These are phyloP conservation scores for Willowsia nigromaculata DNA, from an alignment of 2,888 invertebrate genomes.

Conservation along the genomic window DNA sequence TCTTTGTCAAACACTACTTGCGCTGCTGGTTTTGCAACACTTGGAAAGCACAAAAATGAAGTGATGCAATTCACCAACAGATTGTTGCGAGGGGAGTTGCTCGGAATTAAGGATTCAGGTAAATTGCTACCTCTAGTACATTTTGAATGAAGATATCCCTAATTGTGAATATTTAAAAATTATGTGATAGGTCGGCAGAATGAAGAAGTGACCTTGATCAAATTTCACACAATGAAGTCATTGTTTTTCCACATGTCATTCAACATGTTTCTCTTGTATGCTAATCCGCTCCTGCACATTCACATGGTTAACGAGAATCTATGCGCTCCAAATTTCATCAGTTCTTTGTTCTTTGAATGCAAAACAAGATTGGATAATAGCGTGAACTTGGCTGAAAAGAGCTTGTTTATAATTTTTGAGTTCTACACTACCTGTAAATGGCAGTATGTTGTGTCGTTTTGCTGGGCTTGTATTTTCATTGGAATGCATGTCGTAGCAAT, in stretches of 20 bases:
- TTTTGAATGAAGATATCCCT: not conserved
- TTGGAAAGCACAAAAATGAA: not conserved
- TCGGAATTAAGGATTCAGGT: not conserved
- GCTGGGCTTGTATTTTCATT: not conserved
- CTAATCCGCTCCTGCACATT: conserved; percentile 19
- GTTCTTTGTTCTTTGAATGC: conserved; percentile 38
- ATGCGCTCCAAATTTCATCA: conserved; percentile 35
- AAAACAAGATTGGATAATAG: not conserved
- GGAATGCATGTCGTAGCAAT: not conserved
- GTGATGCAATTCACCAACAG: not conserved
- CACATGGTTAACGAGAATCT: not conserved
- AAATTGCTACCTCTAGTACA: not conserved
- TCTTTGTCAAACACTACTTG: not conserved
- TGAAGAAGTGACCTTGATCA: not conserved
- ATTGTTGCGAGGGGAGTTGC: not conserved
- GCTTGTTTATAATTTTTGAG: conserved; percentile 19
- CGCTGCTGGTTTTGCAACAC: not conserved
- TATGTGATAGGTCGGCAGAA: not conserved
- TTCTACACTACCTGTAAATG: not conserved
- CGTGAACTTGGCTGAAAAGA: not conserved
- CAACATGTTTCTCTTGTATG: not conserved
- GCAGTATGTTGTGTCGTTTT: not conserved
- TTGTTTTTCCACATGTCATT: not conserved
- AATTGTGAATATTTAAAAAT: not conserved
- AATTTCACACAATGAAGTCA: not conserved